Conservation (phyloP, 2,888 invertebrate genomes). For the Eristalis arbustorum region DNA sequence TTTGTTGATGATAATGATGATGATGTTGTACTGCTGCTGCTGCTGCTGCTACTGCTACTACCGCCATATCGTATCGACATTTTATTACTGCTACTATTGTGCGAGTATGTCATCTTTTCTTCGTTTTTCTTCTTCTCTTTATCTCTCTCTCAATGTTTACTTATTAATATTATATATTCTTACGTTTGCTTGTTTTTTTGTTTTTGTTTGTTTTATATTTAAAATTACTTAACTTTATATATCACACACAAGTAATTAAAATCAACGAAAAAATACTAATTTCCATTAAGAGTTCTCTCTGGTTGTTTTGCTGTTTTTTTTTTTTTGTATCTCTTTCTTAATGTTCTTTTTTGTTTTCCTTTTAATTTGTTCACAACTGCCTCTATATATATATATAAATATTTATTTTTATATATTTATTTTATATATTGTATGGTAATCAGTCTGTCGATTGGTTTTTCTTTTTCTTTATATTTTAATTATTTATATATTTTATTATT, state of each 20-base stretch:
- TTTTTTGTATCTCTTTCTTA: conserved; percentile 47
- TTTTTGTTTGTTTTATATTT: conserved; percentile 52
- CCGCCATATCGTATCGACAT: conserved; percentile 73
- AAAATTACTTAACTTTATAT: conserved; percentile 75
- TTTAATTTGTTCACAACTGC: conserved; percentile 62
- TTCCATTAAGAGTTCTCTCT: conserved; percentile 69
- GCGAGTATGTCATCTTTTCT: conserved; percentile 80
- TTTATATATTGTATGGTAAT: conserved; percentile 75
- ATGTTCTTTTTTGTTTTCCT: conserved; percentile 49
- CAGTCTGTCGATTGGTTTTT: conserved; percentile 80
- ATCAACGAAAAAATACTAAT: conserved; percentile 75
- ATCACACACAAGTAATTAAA: conserved; percentile 79
- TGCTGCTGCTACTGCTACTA: conserved; percentile 76
- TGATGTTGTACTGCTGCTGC: conserved; percentile 61
- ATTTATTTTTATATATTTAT: conserved; percentile 75
- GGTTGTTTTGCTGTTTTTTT: conserved; percentile 52
- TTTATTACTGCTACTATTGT: conserved; percentile 80
- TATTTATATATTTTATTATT: conserved; percentile 73
- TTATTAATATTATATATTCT: conserved; percentile 70
- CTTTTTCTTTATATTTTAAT: conserved; percentile 74
- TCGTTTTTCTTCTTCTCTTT: conserved; percentile 60
- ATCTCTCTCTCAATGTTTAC: conserved; percentile 51
- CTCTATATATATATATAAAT: conserved; percentile 75
- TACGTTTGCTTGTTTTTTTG: conserved; percentile 50
- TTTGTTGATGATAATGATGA: conserved; percentile 72